These are phyloP conservation scores for Oncopodura yosiiana DNA, from an alignment of 1,140 invertebrate genomes.

Conservation along the genomic window DNA sequence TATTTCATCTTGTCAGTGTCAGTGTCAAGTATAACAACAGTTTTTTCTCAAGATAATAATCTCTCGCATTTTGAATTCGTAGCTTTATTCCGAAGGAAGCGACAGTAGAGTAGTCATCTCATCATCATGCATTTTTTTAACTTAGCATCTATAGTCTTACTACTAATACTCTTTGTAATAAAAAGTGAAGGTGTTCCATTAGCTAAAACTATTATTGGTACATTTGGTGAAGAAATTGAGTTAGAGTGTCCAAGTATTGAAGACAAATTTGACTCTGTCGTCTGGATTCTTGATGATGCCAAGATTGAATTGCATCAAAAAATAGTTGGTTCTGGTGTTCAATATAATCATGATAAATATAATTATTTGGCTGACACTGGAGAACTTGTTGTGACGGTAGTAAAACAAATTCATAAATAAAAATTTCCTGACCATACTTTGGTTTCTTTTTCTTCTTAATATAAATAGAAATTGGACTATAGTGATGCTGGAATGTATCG, in stretches of 20 bases:
- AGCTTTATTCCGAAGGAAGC: neutral
- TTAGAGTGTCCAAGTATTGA: constrained; percentile 1
- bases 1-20: too few species aligned
- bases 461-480: constrained; percentile 11
- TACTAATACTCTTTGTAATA: too few species aligned
- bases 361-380: constrained; percentile 6
- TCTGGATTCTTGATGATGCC: constrained; percentile 15
- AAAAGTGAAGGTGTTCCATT: neutral
- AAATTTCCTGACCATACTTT: too few species aligned
- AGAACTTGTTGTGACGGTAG: constrained; percentile 14
- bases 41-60: too few species aligned
- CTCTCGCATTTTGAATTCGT: too few species aligned
- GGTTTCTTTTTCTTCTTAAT: neutral
- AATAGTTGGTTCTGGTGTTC: neutral
- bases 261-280: constrained; percentile 1
- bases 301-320: too few species aligned
- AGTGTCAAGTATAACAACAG: too few species aligned
- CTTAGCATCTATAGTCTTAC: too few species aligned
- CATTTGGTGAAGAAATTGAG: neutral
- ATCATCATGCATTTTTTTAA: too few species aligned
- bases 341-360: constrained; percentile 17
- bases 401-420: too few species aligned
- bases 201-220: neutral
- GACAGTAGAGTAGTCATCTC: neutral
- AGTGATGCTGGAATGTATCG: constrained; percentile 12